These are phyloP conservation scores for Ephialtes manifestator DNA, from an alignment of 2,888 invertebrate species.

Conservation along the genomic window DNA sequence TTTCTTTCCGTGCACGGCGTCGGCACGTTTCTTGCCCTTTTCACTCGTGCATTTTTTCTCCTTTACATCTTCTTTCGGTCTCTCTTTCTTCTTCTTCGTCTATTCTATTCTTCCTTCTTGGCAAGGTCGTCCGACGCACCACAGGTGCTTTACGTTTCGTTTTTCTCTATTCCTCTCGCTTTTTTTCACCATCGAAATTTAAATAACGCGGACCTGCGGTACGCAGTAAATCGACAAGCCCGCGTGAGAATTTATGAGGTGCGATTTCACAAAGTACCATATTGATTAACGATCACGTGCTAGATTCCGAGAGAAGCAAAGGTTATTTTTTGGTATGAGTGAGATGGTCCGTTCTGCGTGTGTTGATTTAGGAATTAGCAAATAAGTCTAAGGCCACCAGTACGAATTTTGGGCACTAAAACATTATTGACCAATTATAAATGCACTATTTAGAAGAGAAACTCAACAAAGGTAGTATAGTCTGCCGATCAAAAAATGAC, in stretches of 20 bases:
- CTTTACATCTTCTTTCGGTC: background rate
- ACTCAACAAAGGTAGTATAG: background rate
- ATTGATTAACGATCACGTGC: constrained; percentile 52
- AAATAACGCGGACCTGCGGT: constrained; percentile 20
- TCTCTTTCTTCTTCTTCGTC: constrained; percentile 2
- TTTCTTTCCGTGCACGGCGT: constrained; percentile 7
- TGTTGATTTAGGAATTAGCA: constrained; percentile 4
- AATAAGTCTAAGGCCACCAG: background rate
- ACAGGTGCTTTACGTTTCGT: background rate
- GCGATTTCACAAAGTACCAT: constrained; percentile 36
- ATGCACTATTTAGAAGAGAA: background rate
- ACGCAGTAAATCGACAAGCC: background rate
- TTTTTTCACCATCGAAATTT: constrained; percentile 13
- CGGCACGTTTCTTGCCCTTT: constrained; percentile 33
- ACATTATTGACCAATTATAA: background rate
- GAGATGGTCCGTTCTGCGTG: background rate
- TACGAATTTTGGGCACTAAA: background rate
- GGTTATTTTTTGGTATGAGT: background rate
- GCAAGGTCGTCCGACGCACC: constrained; percentile 31
- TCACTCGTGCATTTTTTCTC: constrained; percentile 19
- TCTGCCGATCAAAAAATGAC: background rate
- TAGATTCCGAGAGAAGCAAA: constrained; percentile 15
- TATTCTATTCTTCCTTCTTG: constrained; percentile 4
- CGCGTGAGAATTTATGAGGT: constrained; percentile 45
- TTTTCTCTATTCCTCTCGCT: background rate